Evolutionary conservation across 1,140 invertebrate genomes (phyloP).

Genomic region (Oryctes rhinoceros): DNA sequence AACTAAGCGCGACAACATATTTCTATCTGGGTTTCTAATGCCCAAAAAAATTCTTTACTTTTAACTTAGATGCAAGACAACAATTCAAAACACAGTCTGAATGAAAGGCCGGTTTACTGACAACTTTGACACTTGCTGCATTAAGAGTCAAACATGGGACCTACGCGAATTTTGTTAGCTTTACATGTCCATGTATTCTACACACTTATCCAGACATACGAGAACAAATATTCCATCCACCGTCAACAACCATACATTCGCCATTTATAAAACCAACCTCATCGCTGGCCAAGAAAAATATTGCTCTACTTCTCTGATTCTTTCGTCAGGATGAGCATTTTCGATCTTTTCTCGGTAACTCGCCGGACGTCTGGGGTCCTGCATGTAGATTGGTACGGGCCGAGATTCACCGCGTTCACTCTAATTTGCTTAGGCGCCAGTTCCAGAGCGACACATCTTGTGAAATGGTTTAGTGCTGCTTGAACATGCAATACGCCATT

Average conservation of each 20-base stretch:
- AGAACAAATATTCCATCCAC: constrained; percentile 78
- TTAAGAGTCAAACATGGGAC: too few species aligned
- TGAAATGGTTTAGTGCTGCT: constrained; percentile 89
- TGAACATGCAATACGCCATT: constrained; percentile 69
- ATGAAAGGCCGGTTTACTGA: too few species aligned
- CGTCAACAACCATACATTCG: constrained; percentile 78
- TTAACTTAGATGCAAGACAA: too few species aligned
- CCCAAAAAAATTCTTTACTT: too few species aligned
- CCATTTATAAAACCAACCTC: constrained; percentile 81
- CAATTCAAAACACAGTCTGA: too few species aligned
- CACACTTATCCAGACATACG: constrained; percentile 59
- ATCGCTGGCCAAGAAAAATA: constrained; percentile 83
- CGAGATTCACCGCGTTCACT: constrained; percentile 88
- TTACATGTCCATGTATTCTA: too few species aligned
- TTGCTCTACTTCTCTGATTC: constrained; percentile 74
- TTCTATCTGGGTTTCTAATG: too few species aligned
- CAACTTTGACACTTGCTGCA: too few species aligned
- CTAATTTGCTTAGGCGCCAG: constrained; percentile 81
- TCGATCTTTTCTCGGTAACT: constrained; percentile 76
- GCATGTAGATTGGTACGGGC: constrained; percentile 76
- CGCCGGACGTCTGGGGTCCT: constrained; percentile 73
- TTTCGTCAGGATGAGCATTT: constrained; percentile 70
- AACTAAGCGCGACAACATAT: too few species aligned
- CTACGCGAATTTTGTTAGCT: too few species aligned
- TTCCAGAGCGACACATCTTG: constrained; percentile 83